Conservation (phyloP, 2,888 invertebrate species). For the Dilophus febrilis region DNA sequence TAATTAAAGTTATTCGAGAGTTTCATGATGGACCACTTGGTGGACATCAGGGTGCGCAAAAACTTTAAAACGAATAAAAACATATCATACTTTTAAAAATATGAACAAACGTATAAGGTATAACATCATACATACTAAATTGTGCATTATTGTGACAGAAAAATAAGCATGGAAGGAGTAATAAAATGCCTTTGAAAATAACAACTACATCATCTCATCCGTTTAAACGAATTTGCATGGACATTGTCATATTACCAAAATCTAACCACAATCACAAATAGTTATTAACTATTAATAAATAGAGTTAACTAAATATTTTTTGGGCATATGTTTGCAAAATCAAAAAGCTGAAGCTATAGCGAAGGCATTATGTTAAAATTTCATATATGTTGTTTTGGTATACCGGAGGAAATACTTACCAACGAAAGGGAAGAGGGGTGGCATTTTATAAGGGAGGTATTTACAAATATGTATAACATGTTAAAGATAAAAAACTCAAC, state of each 20-base stretch:
- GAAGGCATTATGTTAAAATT: slow-evolving; percentile 5
- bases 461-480: neutral
- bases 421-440: neutral
- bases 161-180: slow-evolving; percentile 15
- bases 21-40: slow-evolving; percentile 4
- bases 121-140: slow-evolving; percentile 13
- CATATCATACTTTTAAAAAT: slow-evolving; percentile 13
- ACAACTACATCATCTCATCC: slow-evolving; percentile 15
- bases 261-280: slow-evolving; percentile 17
- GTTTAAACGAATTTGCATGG: slow-evolving; percentile 16
- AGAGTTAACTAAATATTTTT: slow-evolving; percentile 19
- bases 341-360: slow-evolving; percentile 19
- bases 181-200: slow-evolving; percentile 11
- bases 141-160: slow-evolving; percentile 20
- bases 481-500: neutral
- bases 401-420: neutral
- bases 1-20: neutral
- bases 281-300: slow-evolving; percentile 21
- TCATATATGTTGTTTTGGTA: neutral
- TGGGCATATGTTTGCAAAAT: slow-evolving; percentile 17
- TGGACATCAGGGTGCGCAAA: slow-evolving; percentile 11
- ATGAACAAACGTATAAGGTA: slow-evolving; percentile 11
- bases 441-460: neutral
- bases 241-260: slow-evolving; percentile 20
- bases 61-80: slow-evolving; percentile 9